Base-by-base conservation (phyloP, 2,797 vertebrate species). In the Ataeniobius toweri region DNA sequence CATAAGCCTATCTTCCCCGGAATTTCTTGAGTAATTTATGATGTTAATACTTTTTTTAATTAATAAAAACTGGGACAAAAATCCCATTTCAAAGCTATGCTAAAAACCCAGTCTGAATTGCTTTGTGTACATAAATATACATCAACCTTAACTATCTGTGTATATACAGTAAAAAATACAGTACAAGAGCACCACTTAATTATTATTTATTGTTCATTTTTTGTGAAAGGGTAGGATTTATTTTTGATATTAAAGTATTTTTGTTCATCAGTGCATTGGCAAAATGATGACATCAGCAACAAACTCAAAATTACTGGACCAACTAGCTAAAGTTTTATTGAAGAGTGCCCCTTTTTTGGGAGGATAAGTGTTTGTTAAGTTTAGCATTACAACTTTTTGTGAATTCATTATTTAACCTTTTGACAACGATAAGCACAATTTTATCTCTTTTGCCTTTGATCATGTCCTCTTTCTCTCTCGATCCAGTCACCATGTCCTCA, bases 161-260 rank as follows among this genome's bases (percentile, higher is more conserved):
- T 94, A 93, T 94, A 94, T 95, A 95, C 92, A 95, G 93, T 94
- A 94, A 92, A 92, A 94, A 94, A 94, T 93, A 95, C 94, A 94
- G 91, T 92, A 90, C 92, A 93, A 92, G 90, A 90, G 94, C 93
- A 93, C 90, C 94, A 94, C 91, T 92, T 94, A 90, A 94, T 91
- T 94, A 94, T 95, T 96, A 95, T 95, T 96, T 95, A 94, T 95
- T 95, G 93, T 89, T 94, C 92, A 91, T 95, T 93, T 94, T 95
- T 94, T 94, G 95, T 95, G 93, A 95, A 95, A 95, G 93, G 94
- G 94, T 95, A 94, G 93, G 94, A 95, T 95, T 95, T 95, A 95
- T 95, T 96, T 96, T 96, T 96, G 90, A 94, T 95, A 95, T 94
- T 88, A 92, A 92, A 89, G 83, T 94, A 89, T 93, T 94, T 91